A percentile compares a stretch with the other conserved stretches of the same genome.
These are phyloP conservation scores for Urosaurus nigricauda DNA, from an alignment of 2,797 vertebrate genomes.

Conservation along the genomic window DNA sequence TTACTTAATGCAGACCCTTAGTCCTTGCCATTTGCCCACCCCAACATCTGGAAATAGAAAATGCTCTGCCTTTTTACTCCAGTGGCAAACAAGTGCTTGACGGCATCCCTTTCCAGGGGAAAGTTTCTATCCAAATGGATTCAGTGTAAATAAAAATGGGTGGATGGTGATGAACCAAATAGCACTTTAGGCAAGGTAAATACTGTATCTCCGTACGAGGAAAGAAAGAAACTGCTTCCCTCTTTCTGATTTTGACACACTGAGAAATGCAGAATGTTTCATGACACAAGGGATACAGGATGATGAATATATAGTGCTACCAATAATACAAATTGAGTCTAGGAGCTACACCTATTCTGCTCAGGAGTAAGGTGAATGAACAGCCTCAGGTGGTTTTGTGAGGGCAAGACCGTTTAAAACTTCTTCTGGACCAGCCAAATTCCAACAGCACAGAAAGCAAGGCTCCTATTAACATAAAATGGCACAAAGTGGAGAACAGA, in stretches of 20 bases:
- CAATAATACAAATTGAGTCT: background rate
- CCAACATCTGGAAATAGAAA: background rate
- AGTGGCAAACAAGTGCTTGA: background rate
- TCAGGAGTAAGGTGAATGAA: background rate
- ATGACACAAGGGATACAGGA: background rate
- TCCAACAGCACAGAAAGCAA: conserved; percentile 10
- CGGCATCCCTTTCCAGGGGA: background rate
- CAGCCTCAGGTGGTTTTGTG: too few relatives aligned
- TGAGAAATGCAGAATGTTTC: background rate
- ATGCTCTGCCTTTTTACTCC: background rate
- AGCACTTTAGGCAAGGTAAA: background rate
- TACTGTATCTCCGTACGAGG: background rate
- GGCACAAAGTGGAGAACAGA: conserved; percentile 1
- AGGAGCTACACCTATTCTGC: background rate
- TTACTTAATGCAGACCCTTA: too few relatives aligned
- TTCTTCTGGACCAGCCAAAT: background rate
- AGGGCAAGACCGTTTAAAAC: background rate
- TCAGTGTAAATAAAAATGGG: background rate
- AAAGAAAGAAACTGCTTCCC: background rate
- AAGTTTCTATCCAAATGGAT: background rate
- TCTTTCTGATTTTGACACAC: too few relatives aligned
- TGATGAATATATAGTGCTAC: background rate
- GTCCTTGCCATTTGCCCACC: too few relatives aligned
- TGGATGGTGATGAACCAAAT: background rate
- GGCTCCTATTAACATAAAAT: conserved; percentile 11